Evolutionary conservation across 2,888 invertebrate species (phyloP), one percentile per base, ranked within the genome.

Genomic region (Standfussiana lucernea): DNA sequence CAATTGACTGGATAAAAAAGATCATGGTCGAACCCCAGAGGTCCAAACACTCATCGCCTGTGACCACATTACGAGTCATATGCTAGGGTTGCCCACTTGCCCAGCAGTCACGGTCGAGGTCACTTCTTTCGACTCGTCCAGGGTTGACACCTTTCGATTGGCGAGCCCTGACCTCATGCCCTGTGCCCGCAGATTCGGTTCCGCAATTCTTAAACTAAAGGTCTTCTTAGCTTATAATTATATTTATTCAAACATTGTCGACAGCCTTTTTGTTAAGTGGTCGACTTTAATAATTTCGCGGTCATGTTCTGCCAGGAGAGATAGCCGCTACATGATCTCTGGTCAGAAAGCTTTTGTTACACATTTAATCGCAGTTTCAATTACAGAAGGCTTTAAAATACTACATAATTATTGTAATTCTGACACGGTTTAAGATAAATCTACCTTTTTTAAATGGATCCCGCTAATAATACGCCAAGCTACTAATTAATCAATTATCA

Each of bases 81-180:
- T 35, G 59, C n/a, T 73, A 69, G 84, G 68, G 61, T 42, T 79
- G 37, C 42, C 37, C n/a, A 40, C 8, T 40, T 64, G 64, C 3
- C 28, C 61, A 40, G 47, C 64, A 35, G 64, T 72, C 67, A 83
- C 21, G 72, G 79, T 73, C 72, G 77, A 70, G 81, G 72, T 67
- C 76, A 80, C 67, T 61, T 75, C 76, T 61, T 64, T 61, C n/a
- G 53, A 35, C 65, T 64, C 15, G 77, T 77, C 66, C 79, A 83
- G 85, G 78, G 74, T 65, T 83, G 67, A 66, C 83, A n/a, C 37
- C 83, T 82, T 85, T 85, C 85, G n/a, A 65, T 80, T 75, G 86
- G 32, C 47, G 32, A 73, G 72, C 83, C 85, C 59, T 87, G 88
- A 87, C 89, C 86, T 73, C n/a, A 69, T 61, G 77, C 75, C 74